Conservation (phyloP, 2,113 vertebrate genomes). For the Aix galericulata region DNA sequence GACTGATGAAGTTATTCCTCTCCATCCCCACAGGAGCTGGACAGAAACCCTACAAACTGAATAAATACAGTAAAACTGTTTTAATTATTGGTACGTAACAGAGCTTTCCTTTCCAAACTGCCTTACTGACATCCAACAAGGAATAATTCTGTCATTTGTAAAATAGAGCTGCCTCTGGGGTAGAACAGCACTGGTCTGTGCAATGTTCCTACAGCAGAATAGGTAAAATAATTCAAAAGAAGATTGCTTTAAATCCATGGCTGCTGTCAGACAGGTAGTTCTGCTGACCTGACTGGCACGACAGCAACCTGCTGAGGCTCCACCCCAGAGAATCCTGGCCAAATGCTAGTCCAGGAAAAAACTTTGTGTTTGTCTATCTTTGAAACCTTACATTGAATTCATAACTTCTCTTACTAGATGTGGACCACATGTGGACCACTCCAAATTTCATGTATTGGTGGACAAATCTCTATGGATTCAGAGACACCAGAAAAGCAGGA, state of each 20-base stretch:
- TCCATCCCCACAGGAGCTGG: neutral
- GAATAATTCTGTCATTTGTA: neutral
- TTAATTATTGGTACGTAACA: neutral
- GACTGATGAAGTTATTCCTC: neutral
- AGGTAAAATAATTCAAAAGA: neutral
- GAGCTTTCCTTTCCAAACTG: neutral
- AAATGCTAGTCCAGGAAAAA: neutral
- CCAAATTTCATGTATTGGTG: neutral
- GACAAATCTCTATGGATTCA: neutral
- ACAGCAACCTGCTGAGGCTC: neutral
- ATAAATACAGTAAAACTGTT: neutral
- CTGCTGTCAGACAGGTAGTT: neutral
- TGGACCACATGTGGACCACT: neutral
- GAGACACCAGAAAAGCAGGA: neutral
- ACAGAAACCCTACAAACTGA: neutral
- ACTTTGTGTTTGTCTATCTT: neutral
- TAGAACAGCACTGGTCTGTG: neutral
- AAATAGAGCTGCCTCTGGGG: neutral
- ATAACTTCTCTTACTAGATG: neutral
- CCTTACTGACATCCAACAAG: neutral
- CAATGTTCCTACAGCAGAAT: neutral
- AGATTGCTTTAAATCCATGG: neutral
- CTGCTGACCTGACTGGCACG: rapidly evolving
- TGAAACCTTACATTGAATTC: neutral
- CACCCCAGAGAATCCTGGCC: neutral